phyloP scores from a whole-genome alignment of 2,888 invertebrate species.

The Thymelicus sylvestris region DNA sequence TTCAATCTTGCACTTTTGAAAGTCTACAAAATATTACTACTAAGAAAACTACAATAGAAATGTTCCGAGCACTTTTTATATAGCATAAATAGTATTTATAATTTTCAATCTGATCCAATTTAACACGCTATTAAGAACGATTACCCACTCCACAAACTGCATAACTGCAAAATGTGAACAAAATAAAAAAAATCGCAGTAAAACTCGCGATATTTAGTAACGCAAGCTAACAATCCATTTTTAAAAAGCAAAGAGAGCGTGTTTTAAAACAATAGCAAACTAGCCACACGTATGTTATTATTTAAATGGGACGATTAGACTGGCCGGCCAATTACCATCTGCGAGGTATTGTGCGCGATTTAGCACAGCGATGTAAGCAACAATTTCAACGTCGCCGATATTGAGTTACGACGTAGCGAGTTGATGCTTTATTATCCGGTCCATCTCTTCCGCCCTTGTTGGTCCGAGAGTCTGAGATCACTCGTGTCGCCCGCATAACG shows the following conservation, averaged over 20 bases:
- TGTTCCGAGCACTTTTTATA: no score
- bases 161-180: no score
- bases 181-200: not conserved
- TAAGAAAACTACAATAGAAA: no score
- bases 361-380: constrained; percentile 67
- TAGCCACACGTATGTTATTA: constrained; percentile 55
- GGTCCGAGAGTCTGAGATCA: constrained; percentile 64
- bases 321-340: constrained; percentile 68
- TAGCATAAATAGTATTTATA: no score
- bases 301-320: constrained; percentile 68
- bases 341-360: constrained; percentile 62
- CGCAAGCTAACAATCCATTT: constrained; percentile 1
- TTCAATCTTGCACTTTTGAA: no score
- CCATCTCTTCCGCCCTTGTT: constrained; percentile 83
- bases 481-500: constrained; percentile 77
- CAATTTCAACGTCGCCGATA: constrained; percentile 77
- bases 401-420: constrained; percentile 75
- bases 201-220: not conserved
- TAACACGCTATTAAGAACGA: no score
- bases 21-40: no score
- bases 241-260: constrained; percentile 12
- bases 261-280: constrained; percentile 24
- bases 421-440: constrained; percentile 81
- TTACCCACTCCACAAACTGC: no score
- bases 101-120: no score